Evolutionary conservation across 1,140 invertebrate species (phyloP).

Genomic region (Lasaia peninsularis): DNA sequence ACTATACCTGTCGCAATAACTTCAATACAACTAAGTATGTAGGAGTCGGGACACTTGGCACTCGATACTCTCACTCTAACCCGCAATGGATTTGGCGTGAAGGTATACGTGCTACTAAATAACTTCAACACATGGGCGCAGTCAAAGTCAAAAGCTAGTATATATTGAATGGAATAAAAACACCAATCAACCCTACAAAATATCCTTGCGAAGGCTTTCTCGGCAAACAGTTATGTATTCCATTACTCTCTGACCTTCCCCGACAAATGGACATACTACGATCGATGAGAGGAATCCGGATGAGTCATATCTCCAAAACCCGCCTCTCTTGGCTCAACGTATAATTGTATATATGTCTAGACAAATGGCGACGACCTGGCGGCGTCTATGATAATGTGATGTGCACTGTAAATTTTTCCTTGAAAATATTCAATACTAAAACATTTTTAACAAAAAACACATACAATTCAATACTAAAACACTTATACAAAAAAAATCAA

Average conservation of each 20-base stretch:
- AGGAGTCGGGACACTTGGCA: too few species aligned
- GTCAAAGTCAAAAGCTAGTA: too few species aligned
- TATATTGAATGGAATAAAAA: too few species aligned
- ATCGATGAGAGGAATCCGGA: constrained; percentile 65
- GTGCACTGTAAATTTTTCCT: constrained; percentile 44
- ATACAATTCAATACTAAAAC: too few species aligned
- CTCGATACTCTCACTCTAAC: too few species aligned
- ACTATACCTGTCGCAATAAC: too few species aligned
- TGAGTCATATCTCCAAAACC: constrained; percentile 61
- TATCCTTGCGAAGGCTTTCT: constrained; percentile 28
- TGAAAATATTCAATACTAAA: neutral
- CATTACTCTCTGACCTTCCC: constrained; percentile 56
- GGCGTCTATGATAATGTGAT: constrained; percentile 62
- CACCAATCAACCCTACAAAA: constrained; percentile 10
- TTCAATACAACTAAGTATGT: too few species aligned
- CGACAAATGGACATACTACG: constrained; percentile 49
- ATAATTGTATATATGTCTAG: constrained; percentile 71
- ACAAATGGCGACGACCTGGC: constrained; percentile 62
- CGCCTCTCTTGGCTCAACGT: constrained; percentile 65
- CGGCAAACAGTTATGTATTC: constrained; percentile 48
- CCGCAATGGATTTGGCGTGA: too few species aligned
- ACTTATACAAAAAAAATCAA: too few species aligned
- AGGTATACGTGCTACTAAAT: too few species aligned
- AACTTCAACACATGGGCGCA: too few species aligned
- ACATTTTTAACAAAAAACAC: neutral